Conservation (phyloP, 2,797 vertebrate species). For the Pachyuromys duprasi region DNA sequence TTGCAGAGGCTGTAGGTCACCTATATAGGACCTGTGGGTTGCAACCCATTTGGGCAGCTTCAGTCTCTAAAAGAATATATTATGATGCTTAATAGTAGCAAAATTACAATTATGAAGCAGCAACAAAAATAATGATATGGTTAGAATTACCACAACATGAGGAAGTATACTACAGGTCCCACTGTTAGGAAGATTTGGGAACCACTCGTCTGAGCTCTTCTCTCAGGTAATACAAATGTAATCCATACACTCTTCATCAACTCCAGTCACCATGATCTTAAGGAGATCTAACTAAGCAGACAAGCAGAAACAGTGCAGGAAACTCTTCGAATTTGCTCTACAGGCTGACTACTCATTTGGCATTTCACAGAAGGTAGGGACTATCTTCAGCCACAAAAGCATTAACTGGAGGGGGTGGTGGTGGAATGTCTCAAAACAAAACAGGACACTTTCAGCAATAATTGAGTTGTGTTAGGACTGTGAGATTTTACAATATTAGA, state of each 20-base stretch:
- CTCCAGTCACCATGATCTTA: background rate
- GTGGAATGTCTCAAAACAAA: background rate
- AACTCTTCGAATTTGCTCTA: background rate
- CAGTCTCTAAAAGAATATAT: background rate
- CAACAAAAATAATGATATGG: background rate
- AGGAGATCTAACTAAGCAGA: background rate
- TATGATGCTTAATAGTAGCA: background rate
- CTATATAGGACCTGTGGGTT: background rate
- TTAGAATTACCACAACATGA: background rate
- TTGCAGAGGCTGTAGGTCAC: no score
- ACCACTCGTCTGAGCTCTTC: background rate
- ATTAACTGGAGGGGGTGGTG: background rate
- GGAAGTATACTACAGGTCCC: background rate
- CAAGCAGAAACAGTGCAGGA: background rate
- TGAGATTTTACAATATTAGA: background rate
- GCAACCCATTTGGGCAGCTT: background rate
- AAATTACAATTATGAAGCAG: background rate
- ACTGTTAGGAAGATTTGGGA: background rate
- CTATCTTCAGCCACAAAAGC: background rate
- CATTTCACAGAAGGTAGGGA: background rate
- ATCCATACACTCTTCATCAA: background rate
- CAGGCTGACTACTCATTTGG: background rate
- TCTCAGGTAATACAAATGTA: background rate
- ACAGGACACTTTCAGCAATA: conserved; percentile 11
- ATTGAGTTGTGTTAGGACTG: background rate